Conservation (phyloP, 2,113 vertebrate genomes). For the Neotragus moschatus region DNA sequence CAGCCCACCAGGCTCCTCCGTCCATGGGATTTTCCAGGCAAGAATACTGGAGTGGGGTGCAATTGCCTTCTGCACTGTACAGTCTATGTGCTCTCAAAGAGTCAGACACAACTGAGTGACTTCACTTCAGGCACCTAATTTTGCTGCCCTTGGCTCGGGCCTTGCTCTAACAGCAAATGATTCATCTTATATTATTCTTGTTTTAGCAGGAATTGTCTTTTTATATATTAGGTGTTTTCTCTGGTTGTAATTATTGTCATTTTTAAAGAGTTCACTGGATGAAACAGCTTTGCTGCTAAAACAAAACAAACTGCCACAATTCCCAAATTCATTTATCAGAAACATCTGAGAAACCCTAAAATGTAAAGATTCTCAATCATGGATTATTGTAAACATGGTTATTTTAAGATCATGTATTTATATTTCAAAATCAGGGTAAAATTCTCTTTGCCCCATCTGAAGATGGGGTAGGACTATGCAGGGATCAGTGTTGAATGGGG, state of each 20-base stretch:
- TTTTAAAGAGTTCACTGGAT: not conserved
- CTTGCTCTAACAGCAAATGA: not conserved
- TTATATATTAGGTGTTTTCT: not conserved
- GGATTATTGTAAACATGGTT: not conserved
- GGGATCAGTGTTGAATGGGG: not conserved
- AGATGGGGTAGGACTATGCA: not conserved
- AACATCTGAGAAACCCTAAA: not conserved
- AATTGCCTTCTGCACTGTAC: too few relatives aligned
- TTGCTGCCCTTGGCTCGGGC: not conserved
- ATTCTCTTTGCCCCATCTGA: not conserved
- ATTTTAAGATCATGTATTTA: not conserved
- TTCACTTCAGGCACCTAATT: not conserved
- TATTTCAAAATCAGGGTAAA: not conserved
- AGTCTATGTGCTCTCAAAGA: not conserved
- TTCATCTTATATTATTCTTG: not conserved
- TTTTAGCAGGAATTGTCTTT: not conserved
- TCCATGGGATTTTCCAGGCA: too few relatives aligned
- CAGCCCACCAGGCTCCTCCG: too few relatives aligned
- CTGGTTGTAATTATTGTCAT: not conserved
- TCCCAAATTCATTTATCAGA: constrained; percentile 22
- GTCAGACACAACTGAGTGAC: rapidly evolving
- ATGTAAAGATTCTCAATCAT: not conserved
- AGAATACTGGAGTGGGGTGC: too few relatives aligned
- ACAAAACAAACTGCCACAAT: not conserved
- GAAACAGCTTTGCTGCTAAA: not conserved